Evolutionary conservation across 2,888 invertebrate genomes (phyloP).

Genomic region (Rhimphoctona megacephalus): DNA sequence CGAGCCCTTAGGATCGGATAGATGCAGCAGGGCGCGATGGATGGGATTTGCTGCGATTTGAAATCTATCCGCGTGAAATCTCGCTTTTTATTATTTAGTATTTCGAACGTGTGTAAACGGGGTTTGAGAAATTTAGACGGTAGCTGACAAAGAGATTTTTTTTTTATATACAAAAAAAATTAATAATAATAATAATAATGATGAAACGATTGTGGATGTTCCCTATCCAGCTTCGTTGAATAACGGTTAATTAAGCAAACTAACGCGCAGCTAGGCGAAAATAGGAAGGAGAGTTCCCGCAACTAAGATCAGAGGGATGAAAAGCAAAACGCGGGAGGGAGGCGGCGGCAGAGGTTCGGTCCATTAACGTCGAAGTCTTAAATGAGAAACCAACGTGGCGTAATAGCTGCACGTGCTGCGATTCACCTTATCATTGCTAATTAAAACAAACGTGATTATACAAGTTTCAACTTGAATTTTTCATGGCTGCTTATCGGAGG

Average conservation of each 20-base stretch:
- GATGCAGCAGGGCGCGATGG: conserved; percentile 78
- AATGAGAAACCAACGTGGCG: conserved; percentile 73
- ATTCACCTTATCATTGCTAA: conserved; percentile 73
- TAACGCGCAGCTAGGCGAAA: conserved; percentile 74
- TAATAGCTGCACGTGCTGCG: conserved; percentile 77
- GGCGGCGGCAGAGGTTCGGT: conserved; percentile 38
- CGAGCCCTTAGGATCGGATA: conserved; percentile 71
- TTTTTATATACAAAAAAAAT: neutral
- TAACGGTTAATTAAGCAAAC: conserved; percentile 77
- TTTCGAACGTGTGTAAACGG: conserved; percentile 41
- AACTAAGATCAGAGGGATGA: neutral
- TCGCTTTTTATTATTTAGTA: conserved; percentile 57
- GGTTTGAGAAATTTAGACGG: conserved; percentile 24
- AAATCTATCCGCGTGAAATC: conserved; percentile 84
- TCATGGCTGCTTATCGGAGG: conserved; percentile 15
- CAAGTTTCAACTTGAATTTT: conserved; percentile 68
- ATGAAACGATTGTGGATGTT: conserved; percentile 8
- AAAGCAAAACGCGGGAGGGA: neutral
- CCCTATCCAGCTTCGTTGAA: conserved; percentile 73
- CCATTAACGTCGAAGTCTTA: conserved; percentile 73
- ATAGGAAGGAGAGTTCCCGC: conserved; percentile 74
- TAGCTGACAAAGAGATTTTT: conserved; percentile 23
- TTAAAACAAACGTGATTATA: conserved; percentile 82
- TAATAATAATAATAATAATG: conserved; percentile 38
- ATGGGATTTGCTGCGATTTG: conserved; percentile 83